Base-by-base conservation (phyloP, 2,797 vertebrate genomes). In the Diplodus sargus region DNA sequence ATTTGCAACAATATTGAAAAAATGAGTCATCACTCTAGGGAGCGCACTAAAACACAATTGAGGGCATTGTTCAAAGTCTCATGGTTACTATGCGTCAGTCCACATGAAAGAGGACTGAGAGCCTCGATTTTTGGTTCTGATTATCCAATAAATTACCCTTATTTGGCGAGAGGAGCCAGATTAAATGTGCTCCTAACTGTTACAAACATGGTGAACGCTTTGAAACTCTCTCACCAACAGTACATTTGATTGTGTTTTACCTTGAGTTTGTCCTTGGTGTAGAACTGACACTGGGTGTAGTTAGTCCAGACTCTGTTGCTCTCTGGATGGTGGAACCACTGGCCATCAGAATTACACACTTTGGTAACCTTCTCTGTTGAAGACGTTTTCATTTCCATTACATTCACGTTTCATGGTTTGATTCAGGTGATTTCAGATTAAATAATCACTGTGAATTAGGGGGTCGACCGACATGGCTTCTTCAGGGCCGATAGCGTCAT, bases 261-360 rank as follows among this genome's bases (percentile, higher is more conserved):
- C 94, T 91, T 85, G 34, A 77, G 79, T 62, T 93, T 95, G 13
- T 87, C 78, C 15, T 89, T 76, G 23, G 89, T 94, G 89, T 91
- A 85, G 49, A 83, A 78, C 10, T 83, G 53, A 88, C 96, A 96
- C 83, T 90, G 89, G 28, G 95, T 95, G 92, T 96, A 96, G 84
- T 96, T 96, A 5, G 92, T 89, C 96, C 96, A 96, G 12, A 94
- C 73, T 74, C 95, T 87, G 79, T 95, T 90, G 84, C 95, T 96
- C 17, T 92, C 91, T 4, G 95, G 96, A 70, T 96, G 96, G 70
- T 90, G 92, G 79, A 96, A 96, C 96, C 96, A 96, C 78, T 94
- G 93, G 17, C 96, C 95, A 9, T 94, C 90, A 34, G 90, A 56
- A 69, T 95, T 91, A 74, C 95, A 96, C 76, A 95, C 94, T 90